Evolutionary conservation across 2,797 vertebrate species (phyloP), one percentile per base, ranked within the genome.

Genomic region (Eutrigla gurnardus): DNA sequence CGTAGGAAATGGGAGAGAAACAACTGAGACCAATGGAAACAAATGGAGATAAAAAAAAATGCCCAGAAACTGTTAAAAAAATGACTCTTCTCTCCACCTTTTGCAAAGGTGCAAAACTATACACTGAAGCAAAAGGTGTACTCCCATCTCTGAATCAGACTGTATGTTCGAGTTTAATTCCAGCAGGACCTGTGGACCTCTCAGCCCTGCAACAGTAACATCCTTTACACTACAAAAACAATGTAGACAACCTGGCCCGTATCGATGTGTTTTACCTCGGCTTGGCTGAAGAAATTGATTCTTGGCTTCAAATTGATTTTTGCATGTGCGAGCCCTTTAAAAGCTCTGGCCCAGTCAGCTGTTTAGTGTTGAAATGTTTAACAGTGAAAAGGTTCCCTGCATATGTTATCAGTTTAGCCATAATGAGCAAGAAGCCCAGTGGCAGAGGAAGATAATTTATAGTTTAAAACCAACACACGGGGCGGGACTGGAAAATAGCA

Each of bases 1-100:
- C 45, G 52, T 43, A 77, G 89, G 85, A 90, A 85, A 85, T 73
- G 40, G 82, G 64, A 55, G 65, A 77, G 79, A 84, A 91, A 86
- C 72, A 89, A 64, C 59, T 37, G 35, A 77, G 85, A 81, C 64
- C 58, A 85, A 53, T 82, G 69, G 57, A 90, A 83, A 82, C 58
- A 81, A 81, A 84, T 64, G 57, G 7, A 81, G 77, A 68, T 50
- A 52, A 39, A 25, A 25, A 25, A 25, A 79, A 39, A 74, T 69
- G 18, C 18, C 70, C 13, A n/a, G 39, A 25, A 33, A 70, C 39
- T 72, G 59, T 25, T 37, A 7, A 53, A 68, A 12, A 37, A 69
- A 17, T 35, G 10, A 25, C 14, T 45, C 55, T 69, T 53, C 3
- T 46, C 7, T 42, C 13, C 36, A 77, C 32, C 1, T 6, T 63